Evolutionary conservation across 2,797 vertebrate species (phyloP), one percentile per base, ranked within the genome.

Genomic region (Borostomias antarcticus): DNA sequence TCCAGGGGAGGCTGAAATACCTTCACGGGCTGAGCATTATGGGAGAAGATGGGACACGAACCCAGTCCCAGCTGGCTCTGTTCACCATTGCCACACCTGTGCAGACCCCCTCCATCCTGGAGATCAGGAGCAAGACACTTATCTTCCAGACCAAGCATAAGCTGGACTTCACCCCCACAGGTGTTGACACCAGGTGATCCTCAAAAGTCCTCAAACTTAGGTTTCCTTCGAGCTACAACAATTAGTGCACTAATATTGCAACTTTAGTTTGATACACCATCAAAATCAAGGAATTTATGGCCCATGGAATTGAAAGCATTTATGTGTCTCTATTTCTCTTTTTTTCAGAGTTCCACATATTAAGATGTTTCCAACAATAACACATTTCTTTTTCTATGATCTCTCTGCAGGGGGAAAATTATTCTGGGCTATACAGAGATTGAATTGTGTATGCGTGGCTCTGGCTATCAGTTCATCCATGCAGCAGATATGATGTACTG

Each of bases 61-160:
- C 4, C 28, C 86, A 84, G 25, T 74, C 85, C 32, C 89, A 92
- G 25, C 83, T 95, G 64, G 92, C 87, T 0, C 86, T 96, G 28
- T 95, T 96, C 3, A 62, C 87, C 69, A 82, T 94, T 0, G 94
- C 92, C 0, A 86, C 89, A 2, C 92, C 94, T 0, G 77, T 92
- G 15, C 93, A 94, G 81, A 76, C 91, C 0, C 82, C 93, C 0
- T 87, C 94, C 53, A 93, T 95, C 7, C 77, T 94, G 79, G 92
- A 96, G 83, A 94, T 96, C 77, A 72, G 68, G 43, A 87, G 88
- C 5, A 93, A 95, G 69, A 89, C 74, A 0, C 77, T 94, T 4
- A 74, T 95, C 43, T 96, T 95, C 70, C 92, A 94, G 80, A 93
- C 86, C 66, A 95, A 94, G 53, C 93, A 95, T 86, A 94, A 94